These are phyloP conservation scores for Eumeta japonica DNA, from an alignment of 1,140 invertebrate genomes.

Conservation along the genomic window DNA sequence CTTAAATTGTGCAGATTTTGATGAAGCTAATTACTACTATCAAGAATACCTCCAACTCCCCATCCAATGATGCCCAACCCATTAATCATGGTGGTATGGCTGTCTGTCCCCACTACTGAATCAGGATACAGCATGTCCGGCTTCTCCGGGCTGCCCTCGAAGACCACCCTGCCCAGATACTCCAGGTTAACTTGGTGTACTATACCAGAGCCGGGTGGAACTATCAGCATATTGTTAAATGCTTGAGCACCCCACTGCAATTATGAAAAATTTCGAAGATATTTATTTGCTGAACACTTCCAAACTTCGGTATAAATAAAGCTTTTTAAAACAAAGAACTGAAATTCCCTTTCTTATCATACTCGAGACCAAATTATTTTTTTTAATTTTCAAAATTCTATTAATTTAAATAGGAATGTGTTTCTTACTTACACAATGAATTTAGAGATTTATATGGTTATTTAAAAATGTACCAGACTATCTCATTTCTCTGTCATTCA, in stretches of 20 bases:
- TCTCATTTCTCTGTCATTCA: too few species aligned
- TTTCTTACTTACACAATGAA: too few species aligned
- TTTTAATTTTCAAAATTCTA: too few species aligned
- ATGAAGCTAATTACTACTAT: too few species aligned
- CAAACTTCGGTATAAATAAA: background rate
- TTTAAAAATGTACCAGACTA: too few species aligned
- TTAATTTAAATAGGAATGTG: too few species aligned
- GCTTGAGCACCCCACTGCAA: conserved; percentile 92
- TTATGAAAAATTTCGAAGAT: conserved; percentile 7
- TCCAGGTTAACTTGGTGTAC: conserved; percentile 95
- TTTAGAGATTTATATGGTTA: too few species aligned
- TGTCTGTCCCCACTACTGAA: conserved; percentile 97
- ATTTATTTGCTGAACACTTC: background rate
- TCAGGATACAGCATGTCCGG: conserved; percentile 82
- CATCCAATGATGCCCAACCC: conserved; percentile 80
- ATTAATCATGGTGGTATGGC: conserved; percentile 99
- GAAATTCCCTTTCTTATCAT: background rate
- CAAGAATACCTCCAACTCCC: conserved; percentile 68
- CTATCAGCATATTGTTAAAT: conserved; percentile 94
- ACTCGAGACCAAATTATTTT: too few species aligned
- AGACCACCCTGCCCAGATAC: conserved; percentile 94
- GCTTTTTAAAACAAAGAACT: background rate
- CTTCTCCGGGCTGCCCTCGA: conserved; percentile 66
- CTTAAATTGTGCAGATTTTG: too few species aligned
- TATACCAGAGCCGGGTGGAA: conserved; percentile 97